Percentiles rank a stretch among this genome's conserved stretches.
Evolutionary conservation across 2,113 vertebrate species (phyloP).

Genomic region (Malurus elegans): DNA sequence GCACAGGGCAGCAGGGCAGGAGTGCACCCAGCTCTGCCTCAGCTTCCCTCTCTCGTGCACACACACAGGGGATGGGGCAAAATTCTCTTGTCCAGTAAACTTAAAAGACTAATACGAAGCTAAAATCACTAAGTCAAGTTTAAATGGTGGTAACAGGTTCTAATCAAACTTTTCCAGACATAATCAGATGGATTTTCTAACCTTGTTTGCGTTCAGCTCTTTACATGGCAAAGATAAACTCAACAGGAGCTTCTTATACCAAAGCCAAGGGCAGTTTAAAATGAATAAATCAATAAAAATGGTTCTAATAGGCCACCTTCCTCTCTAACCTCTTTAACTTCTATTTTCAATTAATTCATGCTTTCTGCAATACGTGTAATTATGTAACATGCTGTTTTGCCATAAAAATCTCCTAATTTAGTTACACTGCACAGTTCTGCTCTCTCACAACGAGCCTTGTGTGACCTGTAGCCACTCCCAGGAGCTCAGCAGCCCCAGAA

Average conservation of each 20-base stretch:
- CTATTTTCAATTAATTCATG: background rate
- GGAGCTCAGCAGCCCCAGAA: background rate
- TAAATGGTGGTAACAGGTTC: background rate
- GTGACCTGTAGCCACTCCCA: background rate
- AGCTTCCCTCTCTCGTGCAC: fast-evolving
- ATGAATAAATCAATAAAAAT: background rate
- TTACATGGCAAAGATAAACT: background rate
- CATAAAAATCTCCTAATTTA: background rate
- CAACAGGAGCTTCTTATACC: background rate
- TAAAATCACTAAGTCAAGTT: background rate
- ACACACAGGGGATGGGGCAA: fast-evolving
- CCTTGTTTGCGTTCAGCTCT: background rate
- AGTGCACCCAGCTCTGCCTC: background rate
- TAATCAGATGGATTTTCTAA: background rate
- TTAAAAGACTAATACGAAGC: background rate
- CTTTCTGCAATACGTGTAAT: background rate
- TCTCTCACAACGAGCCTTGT: background rate
- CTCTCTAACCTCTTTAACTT: background rate
- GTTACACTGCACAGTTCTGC: background rate
- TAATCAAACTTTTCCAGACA: background rate
- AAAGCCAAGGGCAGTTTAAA: background rate
- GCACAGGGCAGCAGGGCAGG: fast-evolving
- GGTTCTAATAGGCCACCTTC: background rate
- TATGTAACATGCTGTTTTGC: background rate
- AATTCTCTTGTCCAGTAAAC: background rate